Evolutionary conservation across 2,113 vertebrate species (phyloP).

Genomic region (Pelecanus crispus): DNA sequence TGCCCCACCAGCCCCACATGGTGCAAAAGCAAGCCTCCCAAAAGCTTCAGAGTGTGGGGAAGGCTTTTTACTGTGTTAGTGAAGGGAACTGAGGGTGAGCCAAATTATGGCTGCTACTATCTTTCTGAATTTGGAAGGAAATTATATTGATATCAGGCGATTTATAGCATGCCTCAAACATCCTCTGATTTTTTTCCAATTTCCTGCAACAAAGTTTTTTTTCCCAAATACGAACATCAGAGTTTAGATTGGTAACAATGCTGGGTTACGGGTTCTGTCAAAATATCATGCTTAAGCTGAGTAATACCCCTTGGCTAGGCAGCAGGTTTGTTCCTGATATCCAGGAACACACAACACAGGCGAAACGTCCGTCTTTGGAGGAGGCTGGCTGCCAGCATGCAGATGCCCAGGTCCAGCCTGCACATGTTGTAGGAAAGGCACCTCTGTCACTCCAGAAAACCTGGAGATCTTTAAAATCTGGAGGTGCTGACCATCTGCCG

Average conservation of each 20-base stretch:
- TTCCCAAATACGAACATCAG: fast-evolving
- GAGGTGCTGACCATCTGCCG: neutral
- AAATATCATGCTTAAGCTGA: neutral
- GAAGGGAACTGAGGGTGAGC: neutral
- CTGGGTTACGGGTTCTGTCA: neutral
- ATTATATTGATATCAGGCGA: neutral
- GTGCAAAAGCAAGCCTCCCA: fast-evolving
- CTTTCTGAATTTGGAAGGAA: neutral
- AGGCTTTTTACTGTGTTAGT: neutral
- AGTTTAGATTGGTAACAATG: neutral
- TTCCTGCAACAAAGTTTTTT: neutral
- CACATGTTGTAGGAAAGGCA: fast-evolving
- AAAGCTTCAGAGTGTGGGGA: neutral
- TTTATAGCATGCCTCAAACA: neutral
- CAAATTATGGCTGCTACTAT: neutral
- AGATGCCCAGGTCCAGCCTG: neutral
- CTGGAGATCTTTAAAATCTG: neutral
- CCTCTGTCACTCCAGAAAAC: neutral
- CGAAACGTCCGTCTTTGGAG: fast-evolving
- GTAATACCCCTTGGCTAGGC: neutral
- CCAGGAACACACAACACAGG: neutral
- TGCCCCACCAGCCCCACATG: fast-evolving
- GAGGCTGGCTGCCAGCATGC: neutral
- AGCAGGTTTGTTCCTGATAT: neutral
- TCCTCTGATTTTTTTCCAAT: neutral